phyloP scores from a whole-genome alignment of 2,888 invertebrate species.

The Amiota minor region DNA sequence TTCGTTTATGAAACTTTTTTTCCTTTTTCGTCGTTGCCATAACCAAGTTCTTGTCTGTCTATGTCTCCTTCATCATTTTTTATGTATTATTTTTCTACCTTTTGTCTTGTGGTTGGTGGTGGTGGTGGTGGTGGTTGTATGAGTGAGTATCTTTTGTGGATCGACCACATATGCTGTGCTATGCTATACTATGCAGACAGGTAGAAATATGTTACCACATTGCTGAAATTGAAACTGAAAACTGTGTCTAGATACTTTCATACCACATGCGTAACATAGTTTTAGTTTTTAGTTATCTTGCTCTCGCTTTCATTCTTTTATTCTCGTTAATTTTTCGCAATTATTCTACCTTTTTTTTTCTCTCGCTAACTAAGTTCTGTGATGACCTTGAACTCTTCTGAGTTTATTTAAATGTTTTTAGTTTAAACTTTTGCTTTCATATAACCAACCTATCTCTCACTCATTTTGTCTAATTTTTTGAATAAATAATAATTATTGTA shows the following conservation, averaged over 20 bases:
- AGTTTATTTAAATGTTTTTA: slow-evolving; percentile 44
- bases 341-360: slow-evolving; percentile 52
- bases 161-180: slow-evolving; percentile 15
- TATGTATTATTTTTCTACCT: slow-evolving; percentile 20
- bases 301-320: background rate
- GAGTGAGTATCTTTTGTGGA: no score
- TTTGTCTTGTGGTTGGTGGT: slow-evolving; percentile 10
- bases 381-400: slow-evolving; percentile 58
- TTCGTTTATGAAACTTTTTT: background rate
- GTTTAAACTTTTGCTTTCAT: slow-evolving; percentile 59
- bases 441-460: no score
- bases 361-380: slow-evolving; percentile 44
- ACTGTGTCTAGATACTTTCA: slow-evolving; percentile 54
- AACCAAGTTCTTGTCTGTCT: background rate
- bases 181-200: background rate
- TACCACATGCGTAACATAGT: slow-evolving; percentile 39
- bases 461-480: slow-evolving; percentile 21
- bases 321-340: no score
- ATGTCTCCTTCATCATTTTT: background rate
- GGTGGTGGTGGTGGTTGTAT: background rate
- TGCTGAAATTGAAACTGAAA: slow-evolving; percentile 4
- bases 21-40: background rate
- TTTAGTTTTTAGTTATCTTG: slow-evolving; percentile 2
- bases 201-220: slow-evolving; percentile 25
- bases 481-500: no score